Evolutionary conservation across 2,888 invertebrate genomes (phyloP).

Genomic region (Dexiosoma caninum): DNA sequence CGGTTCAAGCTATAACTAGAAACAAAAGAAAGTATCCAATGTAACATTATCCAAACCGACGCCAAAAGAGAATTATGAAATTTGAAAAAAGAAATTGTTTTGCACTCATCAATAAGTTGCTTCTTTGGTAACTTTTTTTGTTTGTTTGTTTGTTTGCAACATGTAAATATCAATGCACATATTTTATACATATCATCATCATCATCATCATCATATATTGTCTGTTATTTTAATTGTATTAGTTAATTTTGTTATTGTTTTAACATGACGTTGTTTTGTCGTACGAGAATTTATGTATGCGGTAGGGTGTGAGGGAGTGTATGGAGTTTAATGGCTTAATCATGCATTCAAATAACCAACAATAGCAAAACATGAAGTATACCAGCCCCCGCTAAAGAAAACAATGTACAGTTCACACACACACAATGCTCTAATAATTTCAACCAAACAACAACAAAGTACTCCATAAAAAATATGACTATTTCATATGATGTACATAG

Average conservation of each 20-base stretch:
- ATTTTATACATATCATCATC: no score
- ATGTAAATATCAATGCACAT: no score
- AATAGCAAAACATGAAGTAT: conserved; percentile 12
- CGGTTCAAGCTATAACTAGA: background rate
- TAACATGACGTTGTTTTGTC: conserved; percentile 14
- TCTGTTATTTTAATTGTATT: conserved; percentile 6
- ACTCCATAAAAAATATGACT: conserved; percentile 46
- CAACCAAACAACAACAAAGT: conserved; percentile 44
- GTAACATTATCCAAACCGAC: no score
- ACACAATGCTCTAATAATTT: conserved; percentile 21
- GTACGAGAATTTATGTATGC: background rate
- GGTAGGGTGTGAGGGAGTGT: background rate
- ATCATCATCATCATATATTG: no score
- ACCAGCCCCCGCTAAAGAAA: conserved; percentile 32
- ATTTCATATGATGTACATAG: conserved; percentile 21
- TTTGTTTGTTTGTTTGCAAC: no score
- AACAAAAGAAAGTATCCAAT: background rate
- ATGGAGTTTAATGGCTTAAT: conserved; percentile 50
- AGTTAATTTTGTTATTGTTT: conserved; percentile 30
- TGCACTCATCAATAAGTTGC: no score
- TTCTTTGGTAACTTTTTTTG: no score
- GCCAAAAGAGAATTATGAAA: no score
- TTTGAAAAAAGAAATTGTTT: no score
- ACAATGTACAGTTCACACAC: background rate
- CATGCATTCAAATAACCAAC: conserved; percentile 37